Conservation (phyloP, 1,140 invertebrate species). For the Polyergus mexicanus region DNA sequence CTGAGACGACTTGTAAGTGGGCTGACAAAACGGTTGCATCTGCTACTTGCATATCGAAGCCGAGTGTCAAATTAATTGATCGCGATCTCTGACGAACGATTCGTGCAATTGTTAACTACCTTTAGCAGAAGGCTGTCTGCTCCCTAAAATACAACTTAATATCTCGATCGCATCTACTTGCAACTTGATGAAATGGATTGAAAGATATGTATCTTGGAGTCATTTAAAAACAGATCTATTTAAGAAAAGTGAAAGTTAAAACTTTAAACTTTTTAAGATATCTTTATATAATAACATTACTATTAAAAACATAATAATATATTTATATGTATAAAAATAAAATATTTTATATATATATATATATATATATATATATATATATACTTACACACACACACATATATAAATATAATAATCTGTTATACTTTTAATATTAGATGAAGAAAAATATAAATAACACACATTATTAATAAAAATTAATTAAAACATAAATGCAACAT, state of each 20-base stretch:
- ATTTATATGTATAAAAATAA: too few relatives aligned
- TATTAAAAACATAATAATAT: too few relatives aligned
- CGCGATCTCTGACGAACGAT: constrained; percentile 33
- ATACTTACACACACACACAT: neutral
- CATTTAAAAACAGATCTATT: neutral
- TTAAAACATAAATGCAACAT: neutral
- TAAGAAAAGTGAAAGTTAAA: constrained; percentile 1
- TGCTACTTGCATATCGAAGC: constrained; percentile 65
- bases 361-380: neutral
- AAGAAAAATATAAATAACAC: neutral
- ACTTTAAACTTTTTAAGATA: neutral
- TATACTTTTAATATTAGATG: neutral
- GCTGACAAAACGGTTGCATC: constrained; percentile 60
- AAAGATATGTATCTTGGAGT: constrained; percentile 10
- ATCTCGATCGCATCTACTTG: constrained; percentile 33
- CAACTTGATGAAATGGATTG: constrained; percentile 1
- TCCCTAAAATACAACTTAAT: constrained; percentile 31
- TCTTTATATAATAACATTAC: too few relatives aligned
- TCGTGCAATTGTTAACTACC: constrained; percentile 31
- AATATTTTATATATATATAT: neutral
- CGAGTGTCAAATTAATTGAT: constrained; percentile 70
- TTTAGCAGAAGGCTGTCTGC: constrained; percentile 29
- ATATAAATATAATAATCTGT: neutral
- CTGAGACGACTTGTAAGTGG: neutral
- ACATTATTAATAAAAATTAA: constrained; percentile 1